These are phyloP conservation scores for Poeciliopsis prolifica DNA, from an alignment of 2,113 vertebrate species.

Conservation along the genomic window DNA sequence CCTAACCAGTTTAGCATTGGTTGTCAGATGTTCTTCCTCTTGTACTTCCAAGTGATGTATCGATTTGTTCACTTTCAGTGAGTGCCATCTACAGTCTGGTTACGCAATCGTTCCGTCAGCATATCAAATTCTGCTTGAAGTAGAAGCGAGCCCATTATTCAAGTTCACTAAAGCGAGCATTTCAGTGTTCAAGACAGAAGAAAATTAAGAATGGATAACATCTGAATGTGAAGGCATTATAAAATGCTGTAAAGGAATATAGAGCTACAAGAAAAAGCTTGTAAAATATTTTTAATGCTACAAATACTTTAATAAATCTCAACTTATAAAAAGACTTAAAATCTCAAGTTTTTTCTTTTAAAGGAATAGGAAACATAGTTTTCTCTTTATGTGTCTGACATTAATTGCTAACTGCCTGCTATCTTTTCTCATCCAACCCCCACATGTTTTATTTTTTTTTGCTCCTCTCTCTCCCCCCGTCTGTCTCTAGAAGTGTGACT, in stretches of 20 bases:
- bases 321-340: neutral
- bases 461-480: conserved; percentile 32
- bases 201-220: conserved; percentile 17
- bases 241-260: neutral
- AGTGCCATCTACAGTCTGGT: conserved; percentile 18
- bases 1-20: conserved; percentile 17
- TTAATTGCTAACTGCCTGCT: conserved; percentile 53
- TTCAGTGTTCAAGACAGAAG: conserved; percentile 20
- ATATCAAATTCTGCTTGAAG: conserved; percentile 62
- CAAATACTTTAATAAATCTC: neutral
- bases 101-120: conserved; percentile 53
- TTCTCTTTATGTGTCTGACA: conserved; percentile 33
- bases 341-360: neutral
- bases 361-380: conserved; percentile 21
- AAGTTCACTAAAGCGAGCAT: conserved; percentile 61
- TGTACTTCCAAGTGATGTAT: conserved; percentile 40
- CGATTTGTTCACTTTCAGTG: conserved; percentile 52
- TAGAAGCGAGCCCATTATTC: conserved; percentile 43
- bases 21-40: conserved; percentile 35
- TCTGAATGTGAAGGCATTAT: neutral
- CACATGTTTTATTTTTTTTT: conserved; percentile 30
- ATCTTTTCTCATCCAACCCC: conserved; percentile 34
- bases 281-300: neutral
- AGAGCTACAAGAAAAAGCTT: neutral
- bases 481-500: conserved; percentile 89